Evolutionary conservation across 2,113 vertebrate species (phyloP).

Genomic region (Phaetusa simplex): DNA sequence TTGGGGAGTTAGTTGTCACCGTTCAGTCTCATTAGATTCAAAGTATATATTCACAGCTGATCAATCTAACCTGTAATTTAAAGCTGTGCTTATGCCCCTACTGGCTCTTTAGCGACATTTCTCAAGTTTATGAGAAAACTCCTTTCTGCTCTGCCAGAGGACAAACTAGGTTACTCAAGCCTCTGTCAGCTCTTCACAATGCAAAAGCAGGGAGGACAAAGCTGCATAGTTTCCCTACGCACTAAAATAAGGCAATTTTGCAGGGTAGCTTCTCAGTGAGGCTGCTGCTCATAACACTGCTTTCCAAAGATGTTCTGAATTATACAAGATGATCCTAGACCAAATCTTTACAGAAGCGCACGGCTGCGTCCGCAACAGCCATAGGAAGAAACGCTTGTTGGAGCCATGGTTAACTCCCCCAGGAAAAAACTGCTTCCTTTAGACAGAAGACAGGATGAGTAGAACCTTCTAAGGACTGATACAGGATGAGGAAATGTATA

Average conservation of each 20-base stretch:
- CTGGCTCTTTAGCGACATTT: background rate
- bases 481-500: background rate
- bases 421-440: background rate
- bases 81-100: background rate
- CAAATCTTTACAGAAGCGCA: background rate
- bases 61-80: background rate
- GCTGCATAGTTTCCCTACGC: accelerated
- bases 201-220: background rate
- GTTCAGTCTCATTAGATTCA: background rate
- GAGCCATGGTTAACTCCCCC: background rate
- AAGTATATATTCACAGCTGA: background rate
- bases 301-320: background rate
- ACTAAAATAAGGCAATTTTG: background rate
- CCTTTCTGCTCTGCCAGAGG: background rate
- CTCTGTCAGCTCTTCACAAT: background rate
- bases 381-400: background rate
- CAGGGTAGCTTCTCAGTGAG: background rate
- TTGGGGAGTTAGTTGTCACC: background rate
- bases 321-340: background rate
- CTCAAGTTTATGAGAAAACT: background rate
- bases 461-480: background rate
- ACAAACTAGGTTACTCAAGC: background rate
- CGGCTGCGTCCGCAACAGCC: background rate
- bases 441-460: background rate
- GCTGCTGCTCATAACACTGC: background rate